Conservation (phyloP, 1,140 invertebrate genomes). For the Bombus haemorrhoidalis region DNA sequence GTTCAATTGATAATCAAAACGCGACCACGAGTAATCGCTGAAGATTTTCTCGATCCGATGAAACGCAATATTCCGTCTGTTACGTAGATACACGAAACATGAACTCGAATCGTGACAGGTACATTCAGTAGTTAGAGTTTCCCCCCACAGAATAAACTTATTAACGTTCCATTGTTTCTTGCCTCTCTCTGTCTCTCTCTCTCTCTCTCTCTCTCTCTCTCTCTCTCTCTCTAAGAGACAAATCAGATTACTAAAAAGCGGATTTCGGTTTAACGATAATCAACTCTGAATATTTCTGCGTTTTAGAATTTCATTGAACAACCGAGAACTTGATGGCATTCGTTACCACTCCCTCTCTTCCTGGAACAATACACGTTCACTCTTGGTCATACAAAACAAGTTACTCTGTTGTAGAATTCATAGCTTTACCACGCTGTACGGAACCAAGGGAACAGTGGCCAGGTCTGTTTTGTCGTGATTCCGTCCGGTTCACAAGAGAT, state of each 20-base stretch:
- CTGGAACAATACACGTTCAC: not conserved
- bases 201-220: too few relatives aligned
- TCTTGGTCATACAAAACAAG: not conserved
- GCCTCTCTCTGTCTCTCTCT: too few relatives aligned
- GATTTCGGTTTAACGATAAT: too few relatives aligned
- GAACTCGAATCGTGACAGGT: too few relatives aligned
- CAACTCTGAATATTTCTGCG: too few relatives aligned
- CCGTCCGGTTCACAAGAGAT: slow-evolving; percentile 18
- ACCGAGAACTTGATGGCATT: not conserved
- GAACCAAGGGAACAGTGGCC: not conserved
- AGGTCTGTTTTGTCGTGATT: not conserved
- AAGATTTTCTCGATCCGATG: not conserved
- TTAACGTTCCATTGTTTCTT: too few relatives aligned
- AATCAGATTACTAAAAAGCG: too few relatives aligned
- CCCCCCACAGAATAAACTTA: too few relatives aligned
- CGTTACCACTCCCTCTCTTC: not conserved
- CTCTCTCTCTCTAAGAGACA: too few relatives aligned
- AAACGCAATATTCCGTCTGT: not conserved
- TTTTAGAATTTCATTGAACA: not conserved
- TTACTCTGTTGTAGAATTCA: not conserved
- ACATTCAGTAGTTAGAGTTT: too few relatives aligned
- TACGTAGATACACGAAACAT: too few relatives aligned
- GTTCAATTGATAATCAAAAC: slow-evolving; percentile 2
- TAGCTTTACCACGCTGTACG: not conserved
- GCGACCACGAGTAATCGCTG: not conserved